Base-by-base conservation (phyloP, 2,888 invertebrate species). In the Heliconius cydno region DNA sequence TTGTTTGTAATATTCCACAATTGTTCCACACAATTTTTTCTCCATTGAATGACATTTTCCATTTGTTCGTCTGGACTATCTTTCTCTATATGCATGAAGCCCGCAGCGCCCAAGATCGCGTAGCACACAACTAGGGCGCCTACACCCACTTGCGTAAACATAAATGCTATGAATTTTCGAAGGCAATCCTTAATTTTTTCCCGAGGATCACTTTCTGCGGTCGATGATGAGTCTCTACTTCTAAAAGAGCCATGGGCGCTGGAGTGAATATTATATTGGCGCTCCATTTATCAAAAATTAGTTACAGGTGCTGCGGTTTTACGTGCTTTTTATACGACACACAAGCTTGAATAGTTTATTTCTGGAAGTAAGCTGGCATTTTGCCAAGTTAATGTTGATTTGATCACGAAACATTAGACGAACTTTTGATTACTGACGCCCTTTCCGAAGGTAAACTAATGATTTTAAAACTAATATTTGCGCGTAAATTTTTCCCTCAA, bases 91-190 rank as follows among this genome's bases (percentile, higher is more conserved):
- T 96, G 96, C 92, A 96, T 97, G 90, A 98, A 98, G 72, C 97
- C 96, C 28, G 97, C 96, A 0, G 98, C 98, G 0, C 98, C 98
- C 52, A 98, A 96, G 78, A 98, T 96, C 46, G 98, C 97, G 89
- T 98, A 98, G 83, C 98, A 97, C 4, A 98, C 98, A 71, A 98
- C 97, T 28, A 98, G 94, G 13, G 97, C 98, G 79, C 98, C 98
- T 60, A 98, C 98, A 84, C 98, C 98, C 87, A 97, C 97, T 96
- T 98, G 98, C 12, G 98, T 98, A 93, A 98, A 98, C 98, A 98
- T 98, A 88, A 98, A 98, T 12, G 98, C 98, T 79, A 98, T 96
- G 85, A 98, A 96, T 91, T 98, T 98, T 68, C 98, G 96, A 86
- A 97, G 97, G 89, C 98, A 98, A 88, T 98, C 97, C 91, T 98